Evolutionary conservation across 2,113 vertebrate species (phyloP).

Genomic region (Dicentrarchus labrax): DNA sequence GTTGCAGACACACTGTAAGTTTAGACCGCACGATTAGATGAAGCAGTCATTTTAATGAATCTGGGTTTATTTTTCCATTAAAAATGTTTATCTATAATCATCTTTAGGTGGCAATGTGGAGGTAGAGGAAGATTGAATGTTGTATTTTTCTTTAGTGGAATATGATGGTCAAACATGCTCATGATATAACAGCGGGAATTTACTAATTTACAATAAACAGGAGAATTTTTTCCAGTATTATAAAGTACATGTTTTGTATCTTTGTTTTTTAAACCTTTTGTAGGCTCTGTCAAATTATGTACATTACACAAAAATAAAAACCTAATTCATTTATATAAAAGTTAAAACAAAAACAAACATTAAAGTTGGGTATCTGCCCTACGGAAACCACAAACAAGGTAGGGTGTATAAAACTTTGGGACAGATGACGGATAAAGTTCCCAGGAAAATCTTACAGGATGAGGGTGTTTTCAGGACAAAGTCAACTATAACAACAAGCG

Average conservation of each 20-base stretch:
- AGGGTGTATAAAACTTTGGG: neutral
- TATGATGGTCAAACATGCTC: neutral
- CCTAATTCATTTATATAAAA: neutral
- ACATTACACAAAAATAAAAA: neutral
- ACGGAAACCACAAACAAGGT: neutral
- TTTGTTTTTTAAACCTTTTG: neutral
- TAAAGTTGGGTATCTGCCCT: too few relatives aligned
- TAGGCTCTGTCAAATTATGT: too few relatives aligned
- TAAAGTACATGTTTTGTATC: neutral
- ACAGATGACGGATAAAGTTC: neutral
- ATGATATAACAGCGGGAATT: neutral
- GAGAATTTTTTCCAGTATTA: neutral
- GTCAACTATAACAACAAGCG: neutral
- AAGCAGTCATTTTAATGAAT: neutral
- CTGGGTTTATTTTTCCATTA: neutral
- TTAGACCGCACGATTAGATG: neutral
- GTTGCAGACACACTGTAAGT: constrained; percentile 13
- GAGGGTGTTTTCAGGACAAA: constrained; percentile 6
- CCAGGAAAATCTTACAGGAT: neutral
- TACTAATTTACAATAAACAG: neutral
- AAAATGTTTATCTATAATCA: neutral
- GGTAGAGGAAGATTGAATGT: too few relatives aligned
- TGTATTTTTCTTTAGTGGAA: neutral
- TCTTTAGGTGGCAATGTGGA: neutral
- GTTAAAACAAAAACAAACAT: neutral